Evolutionary conservation across 2,888 invertebrate genomes (phyloP).

Genomic region (Syrista parreyssii): DNA sequence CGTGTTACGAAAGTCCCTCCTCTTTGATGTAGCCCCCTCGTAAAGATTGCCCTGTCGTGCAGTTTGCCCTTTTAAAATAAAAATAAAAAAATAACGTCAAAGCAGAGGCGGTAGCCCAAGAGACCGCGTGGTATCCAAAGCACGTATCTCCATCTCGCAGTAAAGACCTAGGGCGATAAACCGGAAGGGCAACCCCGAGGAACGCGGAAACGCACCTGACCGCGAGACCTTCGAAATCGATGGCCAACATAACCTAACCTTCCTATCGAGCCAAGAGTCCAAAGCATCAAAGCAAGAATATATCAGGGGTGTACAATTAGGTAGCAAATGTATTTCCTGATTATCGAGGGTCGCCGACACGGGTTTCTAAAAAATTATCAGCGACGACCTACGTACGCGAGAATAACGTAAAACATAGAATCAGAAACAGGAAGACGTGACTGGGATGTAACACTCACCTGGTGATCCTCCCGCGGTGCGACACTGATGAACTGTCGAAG

Average conservation of each 20-base stretch:
- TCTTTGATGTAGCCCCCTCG: background rate
- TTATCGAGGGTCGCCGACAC: background rate
- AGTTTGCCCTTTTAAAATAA: background rate
- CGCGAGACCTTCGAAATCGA: conserved; percentile 49
- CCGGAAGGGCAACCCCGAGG: conserved; percentile 26
- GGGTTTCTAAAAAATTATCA: background rate
- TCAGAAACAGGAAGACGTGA: background rate
- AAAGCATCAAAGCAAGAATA: background rate
- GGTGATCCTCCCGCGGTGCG: conserved; percentile 5
- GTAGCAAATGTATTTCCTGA: background rate
- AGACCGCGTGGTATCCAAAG: background rate
- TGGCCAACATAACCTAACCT: conserved; percentile 47
- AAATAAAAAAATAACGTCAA: background rate
- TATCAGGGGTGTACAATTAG: background rate
- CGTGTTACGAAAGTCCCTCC: background rate
- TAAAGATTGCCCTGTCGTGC: background rate
- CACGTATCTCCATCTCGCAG: background rate
- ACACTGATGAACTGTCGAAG: background rate
- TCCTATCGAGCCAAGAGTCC: conserved; percentile 17
- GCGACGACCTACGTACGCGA: background rate
- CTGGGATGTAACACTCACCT: background rate
- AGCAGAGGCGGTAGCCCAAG: background rate
- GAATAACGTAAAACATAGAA: background rate
- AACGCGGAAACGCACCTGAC: conserved; percentile 32
- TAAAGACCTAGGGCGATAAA: background rate